Percentiles rank a stretch among this genome's conserved stretches.
Evolutionary conservation across 2,113 vertebrate species (phyloP).

Genomic region (Chunga burmeisteri): DNA sequence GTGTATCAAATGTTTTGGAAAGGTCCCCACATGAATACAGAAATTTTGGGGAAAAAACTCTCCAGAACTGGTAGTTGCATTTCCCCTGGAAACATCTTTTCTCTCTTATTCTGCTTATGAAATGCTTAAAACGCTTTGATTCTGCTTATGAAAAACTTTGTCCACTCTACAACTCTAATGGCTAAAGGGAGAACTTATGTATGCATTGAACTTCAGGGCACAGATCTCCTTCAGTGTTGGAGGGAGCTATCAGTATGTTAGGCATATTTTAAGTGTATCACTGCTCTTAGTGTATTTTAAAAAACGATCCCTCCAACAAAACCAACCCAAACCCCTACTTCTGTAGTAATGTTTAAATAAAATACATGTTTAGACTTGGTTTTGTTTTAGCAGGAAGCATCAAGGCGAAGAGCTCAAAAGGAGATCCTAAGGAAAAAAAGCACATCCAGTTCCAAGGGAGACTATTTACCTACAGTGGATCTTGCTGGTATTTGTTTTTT

Average conservation of each 20-base stretch:
- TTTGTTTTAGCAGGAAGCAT: not conserved
- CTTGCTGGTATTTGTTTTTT: not conserved
- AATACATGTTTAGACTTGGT: not conserved
- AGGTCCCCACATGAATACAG: not conserved
- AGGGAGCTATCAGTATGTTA: not conserved
- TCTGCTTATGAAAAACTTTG: not conserved
- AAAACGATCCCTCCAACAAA: not conserved
- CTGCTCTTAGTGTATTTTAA: not conserved
- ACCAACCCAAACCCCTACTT: fast-evolving
- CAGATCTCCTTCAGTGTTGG: not conserved
- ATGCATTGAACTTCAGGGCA: not conserved
- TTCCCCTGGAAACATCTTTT: not conserved
- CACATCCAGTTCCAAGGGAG: not conserved
- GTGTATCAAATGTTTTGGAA: not conserved
- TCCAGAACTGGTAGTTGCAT: not conserved
- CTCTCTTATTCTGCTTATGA: not conserved
- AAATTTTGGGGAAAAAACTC: not conserved
- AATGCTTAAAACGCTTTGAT: not conserved
- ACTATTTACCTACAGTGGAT: not conserved
- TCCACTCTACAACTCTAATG: not conserved
- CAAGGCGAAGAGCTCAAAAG: not conserved
- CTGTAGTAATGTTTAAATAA: not conserved
- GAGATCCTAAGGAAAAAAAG: not conserved
- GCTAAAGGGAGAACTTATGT: not conserved
- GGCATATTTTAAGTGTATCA: not conserved